A percentile compares a stretch with the other conserved stretches of the same genome.
phyloP scores from a whole-genome alignment of 2,797 vertebrate genomes.

The Eptatretus atami region DNA sequence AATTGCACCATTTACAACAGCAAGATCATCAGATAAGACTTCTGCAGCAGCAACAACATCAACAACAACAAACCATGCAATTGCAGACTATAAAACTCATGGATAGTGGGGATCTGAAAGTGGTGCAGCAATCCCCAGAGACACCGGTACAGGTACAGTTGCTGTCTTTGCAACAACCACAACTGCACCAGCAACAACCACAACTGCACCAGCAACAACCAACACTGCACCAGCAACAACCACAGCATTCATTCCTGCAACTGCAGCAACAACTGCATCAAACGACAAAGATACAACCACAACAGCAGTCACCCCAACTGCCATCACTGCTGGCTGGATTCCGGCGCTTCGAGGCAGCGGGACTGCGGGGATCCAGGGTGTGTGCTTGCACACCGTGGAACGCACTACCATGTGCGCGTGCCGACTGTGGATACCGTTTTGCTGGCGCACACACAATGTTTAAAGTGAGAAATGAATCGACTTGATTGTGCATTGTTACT shows the following conservation, averaged over 20 bases:
- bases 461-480: slow-evolving; percentile 14
- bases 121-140: too few species aligned
- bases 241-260: not conserved
- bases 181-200: not conserved
- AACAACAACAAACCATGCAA: too few species aligned
- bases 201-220: not conserved
- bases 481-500: too few species aligned
- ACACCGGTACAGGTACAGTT: too few species aligned
- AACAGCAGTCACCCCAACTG: not conserved
- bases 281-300: not conserved
- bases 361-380: slow-evolving; percentile 75
- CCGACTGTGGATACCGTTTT: slow-evolving; percentile 97
- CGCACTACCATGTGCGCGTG: slow-evolving; percentile 98
- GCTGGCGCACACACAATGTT: slow-evolving; percentile 99
- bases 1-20: too few species aligned
- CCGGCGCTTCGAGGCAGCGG: slow-evolving; percentile 81
- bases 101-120: too few species aligned
- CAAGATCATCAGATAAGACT: too few species aligned
- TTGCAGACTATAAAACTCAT: too few species aligned
- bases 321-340: slow-evolving; percentile 58
- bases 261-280: not conserved
- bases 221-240: not conserved
- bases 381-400: slow-evolving; percentile 94
- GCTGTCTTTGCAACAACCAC: not conserved
- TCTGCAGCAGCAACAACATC: too few species aligned